Evolutionary conservation across 2,113 vertebrate species (phyloP).

Genomic region (Crotalus tigris): DNA sequence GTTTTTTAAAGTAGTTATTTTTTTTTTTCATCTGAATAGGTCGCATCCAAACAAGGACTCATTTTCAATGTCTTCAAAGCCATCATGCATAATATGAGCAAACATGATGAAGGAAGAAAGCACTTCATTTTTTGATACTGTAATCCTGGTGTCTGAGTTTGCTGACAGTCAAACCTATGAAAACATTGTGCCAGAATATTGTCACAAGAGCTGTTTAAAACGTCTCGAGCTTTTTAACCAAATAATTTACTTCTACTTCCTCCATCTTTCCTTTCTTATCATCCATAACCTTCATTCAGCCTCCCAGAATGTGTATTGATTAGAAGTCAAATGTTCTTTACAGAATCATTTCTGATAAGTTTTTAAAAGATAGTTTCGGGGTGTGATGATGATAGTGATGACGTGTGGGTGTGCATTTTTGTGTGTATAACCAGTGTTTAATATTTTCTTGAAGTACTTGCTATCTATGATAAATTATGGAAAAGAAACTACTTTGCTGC

Average conservation of each 20-base stretch:
- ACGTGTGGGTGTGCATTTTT: not conserved
- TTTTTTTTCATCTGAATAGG: not conserved
- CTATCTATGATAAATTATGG: not conserved
- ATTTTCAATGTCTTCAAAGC: not conserved
- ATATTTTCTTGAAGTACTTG: not conserved
- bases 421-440: not conserved
- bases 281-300: not conserved
- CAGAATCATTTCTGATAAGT: not conserved
- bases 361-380: not conserved
- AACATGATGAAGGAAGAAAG: not conserved
- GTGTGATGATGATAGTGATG: not conserved
- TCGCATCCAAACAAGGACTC: not conserved
- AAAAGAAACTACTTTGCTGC: not conserved
- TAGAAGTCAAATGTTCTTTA: not conserved
- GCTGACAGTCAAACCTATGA: not conserved
- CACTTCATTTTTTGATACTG: not conserved
- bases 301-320: not conserved
- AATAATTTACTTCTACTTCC: not conserved
- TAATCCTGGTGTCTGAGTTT: not conserved
- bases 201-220: not conserved
- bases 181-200: not conserved
- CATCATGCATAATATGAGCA: not conserved
- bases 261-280: not conserved
- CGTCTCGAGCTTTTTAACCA: not conserved
- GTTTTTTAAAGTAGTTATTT: not conserved